phyloP scores from a whole-genome alignment of 2,113 vertebrate species.

The Dryoscopus gambensis region DNA sequence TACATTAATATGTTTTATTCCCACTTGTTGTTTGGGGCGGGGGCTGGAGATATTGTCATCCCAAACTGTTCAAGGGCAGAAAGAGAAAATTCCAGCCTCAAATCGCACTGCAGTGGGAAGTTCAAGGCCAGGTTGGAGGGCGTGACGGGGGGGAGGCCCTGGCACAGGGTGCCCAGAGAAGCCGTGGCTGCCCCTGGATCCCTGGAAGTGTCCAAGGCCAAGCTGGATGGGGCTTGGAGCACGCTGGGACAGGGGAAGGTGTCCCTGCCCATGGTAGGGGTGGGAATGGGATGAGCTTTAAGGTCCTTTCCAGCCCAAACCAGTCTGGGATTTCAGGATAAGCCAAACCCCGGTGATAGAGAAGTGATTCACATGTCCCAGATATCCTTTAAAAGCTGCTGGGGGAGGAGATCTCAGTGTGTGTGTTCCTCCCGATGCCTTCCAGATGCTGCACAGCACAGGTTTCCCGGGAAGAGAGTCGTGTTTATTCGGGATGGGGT shows the following conservation, averaged over 20 bases:
- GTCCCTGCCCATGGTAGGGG: background rate
- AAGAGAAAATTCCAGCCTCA: background rate
- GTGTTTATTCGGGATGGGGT: background rate
- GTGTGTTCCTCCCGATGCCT: conserved; percentile 57
- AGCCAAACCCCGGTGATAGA: rapidly evolving
- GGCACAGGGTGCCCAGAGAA: background rate
- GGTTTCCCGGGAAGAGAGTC: background rate
- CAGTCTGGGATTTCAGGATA: background rate
- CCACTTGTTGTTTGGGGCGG: background rate
- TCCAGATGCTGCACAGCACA: conserved; percentile 35
- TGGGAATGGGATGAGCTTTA: background rate
- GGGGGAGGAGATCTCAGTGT: background rate
- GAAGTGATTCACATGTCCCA: background rate
- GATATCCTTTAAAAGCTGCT: background rate
- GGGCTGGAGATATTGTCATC: rapidly evolving
- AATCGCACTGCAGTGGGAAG: background rate
- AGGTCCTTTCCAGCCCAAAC: background rate
- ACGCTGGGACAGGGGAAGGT: rapidly evolving
- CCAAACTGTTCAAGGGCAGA: background rate
- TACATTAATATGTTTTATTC: no score
- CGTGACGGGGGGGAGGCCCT: background rate
- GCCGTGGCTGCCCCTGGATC: background rate
- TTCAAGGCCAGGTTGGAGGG: background rate
- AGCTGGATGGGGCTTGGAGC: background rate
- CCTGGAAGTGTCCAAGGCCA: background rate